Base-by-base conservation (phyloP, 30 jellyfish, hydroid and myxozoan species). In the Mastigias papua region DNA sequence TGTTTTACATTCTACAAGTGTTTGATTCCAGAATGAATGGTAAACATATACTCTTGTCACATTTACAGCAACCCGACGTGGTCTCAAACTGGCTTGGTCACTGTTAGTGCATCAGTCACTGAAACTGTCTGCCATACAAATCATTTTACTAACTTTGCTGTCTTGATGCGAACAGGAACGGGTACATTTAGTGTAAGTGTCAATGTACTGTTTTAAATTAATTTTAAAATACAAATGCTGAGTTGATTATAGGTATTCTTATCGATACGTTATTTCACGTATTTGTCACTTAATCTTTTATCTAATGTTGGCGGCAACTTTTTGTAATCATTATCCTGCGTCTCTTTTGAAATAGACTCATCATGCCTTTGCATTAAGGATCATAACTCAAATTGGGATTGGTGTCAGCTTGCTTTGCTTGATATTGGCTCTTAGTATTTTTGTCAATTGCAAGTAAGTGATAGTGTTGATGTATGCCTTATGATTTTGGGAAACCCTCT, bases 131-230 rank as follows among this genome's bases (percentile, higher is more conserved):
- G 97, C 86, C 51, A 68, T 21, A 81, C 97, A 9, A 69, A 74
- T 62, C 97, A 90, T 64, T 90, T 90, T 30, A 90, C 97, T 7
- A 90, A 77, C 54, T 90, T 90, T 68, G 97, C 97, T 8, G 97
- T 90, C 29, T 46, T 90, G 27, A 90, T 90, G 97, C 65, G 58
- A 72, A 74, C 91, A 1, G 89, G 87, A 9, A 48, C 75, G 0
- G 91, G 73, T 0, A 51, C 65, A 16, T 30, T 76, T 15, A 51
- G 63, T 19, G 96, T 88, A 71, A 64, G 96, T 75, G 11, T n/a
- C n/a, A n/a, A n/a, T n/a, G n/a, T n/a, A n/a, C n/a, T n/a, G n/a
- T n/a, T n/a, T n/a, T n/a, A n/a, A n/a, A n/a, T n/a, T n/a, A n/a
- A n/a, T n/a, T n/a, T n/a, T n/a, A n/a, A n/a, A n/a, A n/a, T n/a